phyloP scores from a whole-genome alignment of 2,797 vertebrate species.

The Bovichtus diacanthus region DNA sequence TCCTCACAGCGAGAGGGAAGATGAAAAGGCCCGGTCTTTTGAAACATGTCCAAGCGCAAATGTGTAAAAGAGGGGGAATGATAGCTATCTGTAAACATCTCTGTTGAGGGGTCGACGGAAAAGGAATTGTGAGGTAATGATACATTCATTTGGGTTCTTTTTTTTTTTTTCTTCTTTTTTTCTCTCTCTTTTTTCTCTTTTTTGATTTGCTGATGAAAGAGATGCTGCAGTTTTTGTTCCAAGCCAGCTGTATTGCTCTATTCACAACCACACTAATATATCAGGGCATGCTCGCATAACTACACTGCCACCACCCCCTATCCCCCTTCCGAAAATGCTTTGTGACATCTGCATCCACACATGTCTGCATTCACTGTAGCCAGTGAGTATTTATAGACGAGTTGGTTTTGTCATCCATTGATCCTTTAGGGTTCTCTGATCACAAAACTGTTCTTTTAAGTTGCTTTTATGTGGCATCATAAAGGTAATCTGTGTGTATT shows the following conservation, averaged over 20 bases:
- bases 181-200: too few species aligned
- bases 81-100: slow-evolving; percentile 89
- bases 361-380: slow-evolving; percentile 81
- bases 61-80: slow-evolving; percentile 84
- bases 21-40: slow-evolving; percentile 86
- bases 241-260: slow-evolving; percentile 87
- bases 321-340: slow-evolving; percentile 81
- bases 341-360: slow-evolving; percentile 88
- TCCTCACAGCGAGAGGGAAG: slow-evolving; percentile 85
- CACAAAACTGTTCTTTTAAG: slow-evolving; percentile 64
- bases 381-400: slow-evolving; percentile 78
- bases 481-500: slow-evolving; percentile 46
- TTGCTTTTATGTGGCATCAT: slow-evolving; percentile 42
- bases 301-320: slow-evolving; percentile 66
- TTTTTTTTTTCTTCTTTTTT: slow-evolving; percentile 59
- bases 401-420: slow-evolving; percentile 71
- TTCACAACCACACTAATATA: slow-evolving; percentile 81
- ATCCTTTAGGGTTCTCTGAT: slow-evolving; percentile 72
- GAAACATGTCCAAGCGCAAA: slow-evolving; percentile 89
- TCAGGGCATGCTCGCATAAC: slow-evolving; percentile 80
- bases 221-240: slow-evolving; percentile 86
- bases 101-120: slow-evolving; percentile 86
- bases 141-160: slow-evolving; percentile 84
- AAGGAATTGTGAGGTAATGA: slow-evolving; percentile 84
- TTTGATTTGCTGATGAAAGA: slow-evolving; percentile 85